Evolutionary conservation across 2,113 vertebrate species (phyloP).

Genomic region (Larimichthys crocea): DNA sequence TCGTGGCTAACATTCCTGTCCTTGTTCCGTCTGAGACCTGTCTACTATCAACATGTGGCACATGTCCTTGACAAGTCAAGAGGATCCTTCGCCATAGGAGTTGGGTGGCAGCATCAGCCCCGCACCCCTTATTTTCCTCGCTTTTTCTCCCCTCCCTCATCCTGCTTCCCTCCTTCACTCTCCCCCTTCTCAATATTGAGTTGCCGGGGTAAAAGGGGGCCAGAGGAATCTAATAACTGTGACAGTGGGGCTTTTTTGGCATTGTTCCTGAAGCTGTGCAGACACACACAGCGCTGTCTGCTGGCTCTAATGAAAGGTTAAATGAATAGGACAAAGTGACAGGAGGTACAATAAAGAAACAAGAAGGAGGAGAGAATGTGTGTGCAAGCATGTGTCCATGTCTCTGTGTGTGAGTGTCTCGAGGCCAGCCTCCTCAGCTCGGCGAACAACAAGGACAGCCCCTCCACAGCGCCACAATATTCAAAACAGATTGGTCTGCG

Average conservation of each 20-base stretch:
- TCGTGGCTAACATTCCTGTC: constrained; percentile 73
- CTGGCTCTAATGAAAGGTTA: constrained; percentile 99
- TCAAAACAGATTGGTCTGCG: constrained; percentile 92
- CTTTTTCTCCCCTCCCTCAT: constrained; percentile 15
- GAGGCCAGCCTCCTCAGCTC: constrained; percentile 88
- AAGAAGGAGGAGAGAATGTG: constrained; percentile 67
- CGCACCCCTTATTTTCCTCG: constrained; percentile 80
- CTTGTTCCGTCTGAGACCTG: constrained; percentile 76
- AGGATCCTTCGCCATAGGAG: constrained; percentile 87
- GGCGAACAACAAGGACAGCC: constrained; percentile 91
- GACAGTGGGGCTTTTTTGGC: constrained; percentile 97
- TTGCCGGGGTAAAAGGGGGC: constrained; percentile 93
- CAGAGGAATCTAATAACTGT: constrained; percentile 99
- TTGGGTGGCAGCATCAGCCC: constrained; percentile 86
- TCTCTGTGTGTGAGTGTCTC: constrained; percentile 61
- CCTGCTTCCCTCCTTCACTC: constrained; percentile 53
- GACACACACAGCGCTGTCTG: constrained; percentile 90
- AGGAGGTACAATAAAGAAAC: constrained; percentile 95
- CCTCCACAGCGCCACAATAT: constrained; percentile 89
- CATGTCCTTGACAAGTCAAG: constrained; percentile 94
- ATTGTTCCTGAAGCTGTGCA: constrained; percentile 87
- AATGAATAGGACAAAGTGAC: constrained; percentile 98
- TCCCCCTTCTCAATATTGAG: constrained; percentile 85
- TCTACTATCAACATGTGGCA: constrained; percentile 94
- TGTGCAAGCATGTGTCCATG: constrained; percentile 69